A percentile compares a stretch with the other conserved stretches of the same genome.
Evolutionary conservation across 2,113 vertebrate genomes (phyloP).

Genomic region (Neodon shergylaensis): DNA sequence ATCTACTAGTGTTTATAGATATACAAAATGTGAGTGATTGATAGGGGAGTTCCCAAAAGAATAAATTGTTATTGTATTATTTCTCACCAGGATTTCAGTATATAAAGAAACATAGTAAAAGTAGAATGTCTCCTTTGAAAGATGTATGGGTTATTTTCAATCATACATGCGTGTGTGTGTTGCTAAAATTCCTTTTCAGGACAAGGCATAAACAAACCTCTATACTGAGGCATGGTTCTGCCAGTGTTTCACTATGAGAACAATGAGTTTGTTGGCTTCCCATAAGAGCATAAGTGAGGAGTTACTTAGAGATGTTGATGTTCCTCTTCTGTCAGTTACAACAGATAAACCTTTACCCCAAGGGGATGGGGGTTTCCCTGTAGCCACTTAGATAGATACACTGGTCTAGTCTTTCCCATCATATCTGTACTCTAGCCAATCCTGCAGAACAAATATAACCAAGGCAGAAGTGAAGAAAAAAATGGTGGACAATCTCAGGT

Average conservation of each 20-base stretch:
- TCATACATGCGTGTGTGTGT: accelerated
- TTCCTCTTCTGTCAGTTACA: background rate
- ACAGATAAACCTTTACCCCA: background rate
- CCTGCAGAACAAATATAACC: background rate
- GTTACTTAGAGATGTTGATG: background rate
- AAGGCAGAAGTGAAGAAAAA: background rate
- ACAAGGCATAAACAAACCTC: background rate
- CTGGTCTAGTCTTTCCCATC: too few relatives aligned
- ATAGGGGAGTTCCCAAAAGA: background rate
- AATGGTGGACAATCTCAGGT: background rate
- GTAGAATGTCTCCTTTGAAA: background rate
- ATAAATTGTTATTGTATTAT: background rate
- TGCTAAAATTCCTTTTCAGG: background rate
- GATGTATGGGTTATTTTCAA: background rate
- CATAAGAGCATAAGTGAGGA: background rate
- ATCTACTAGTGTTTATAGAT: background rate
- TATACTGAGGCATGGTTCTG: background rate
- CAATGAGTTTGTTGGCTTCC: background rate
- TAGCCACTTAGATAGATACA: background rate
- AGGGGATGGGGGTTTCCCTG: background rate
- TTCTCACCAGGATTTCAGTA: background rate
- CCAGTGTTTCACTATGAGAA: background rate
- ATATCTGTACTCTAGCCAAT: background rate
- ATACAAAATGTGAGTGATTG: too few relatives aligned
- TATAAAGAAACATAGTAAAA: background rate